A percentile compares a stretch with the other conserved stretches of the same genome.
Conservation (phyloP, 2,888 invertebrate species). For the Oligia fasciuncula region DNA sequence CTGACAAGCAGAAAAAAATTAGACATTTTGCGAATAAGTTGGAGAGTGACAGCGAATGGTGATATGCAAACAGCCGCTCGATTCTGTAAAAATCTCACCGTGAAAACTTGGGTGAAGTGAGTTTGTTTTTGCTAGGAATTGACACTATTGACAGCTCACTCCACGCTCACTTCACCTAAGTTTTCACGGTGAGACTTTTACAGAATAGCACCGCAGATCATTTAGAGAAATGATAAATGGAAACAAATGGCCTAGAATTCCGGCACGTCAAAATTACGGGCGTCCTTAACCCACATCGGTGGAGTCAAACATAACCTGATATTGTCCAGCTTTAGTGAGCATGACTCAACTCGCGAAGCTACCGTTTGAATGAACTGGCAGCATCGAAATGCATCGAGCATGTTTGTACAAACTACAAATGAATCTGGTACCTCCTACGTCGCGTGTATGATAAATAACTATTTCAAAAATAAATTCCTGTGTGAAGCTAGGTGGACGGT, state of each 20-base stretch:
- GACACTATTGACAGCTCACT: too few relatives aligned
- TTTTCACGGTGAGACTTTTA: too few relatives aligned
- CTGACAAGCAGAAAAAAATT: conserved; percentile 49
- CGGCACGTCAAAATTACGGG: conserved; percentile 53
- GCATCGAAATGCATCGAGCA: conserved; percentile 48
- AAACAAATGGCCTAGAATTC: conserved; percentile 61
- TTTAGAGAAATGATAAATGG: conserved; percentile 68
- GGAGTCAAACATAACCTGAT: conserved; percentile 59
- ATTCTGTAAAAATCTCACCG: too few relatives aligned
- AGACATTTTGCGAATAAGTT: conserved; percentile 37
- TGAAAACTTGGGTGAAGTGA: too few relatives aligned
- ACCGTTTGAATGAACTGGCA: conserved; percentile 64
- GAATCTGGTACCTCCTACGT: conserved; percentile 51
- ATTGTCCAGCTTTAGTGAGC: conserved; percentile 66
- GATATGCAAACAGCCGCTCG: conserved; percentile 56
- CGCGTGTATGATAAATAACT: conserved; percentile 54
- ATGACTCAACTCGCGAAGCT: conserved; percentile 64
- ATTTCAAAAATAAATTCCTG: conserved; percentile 58
- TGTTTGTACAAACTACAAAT: conserved; percentile 44
- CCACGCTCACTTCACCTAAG: too few relatives aligned
- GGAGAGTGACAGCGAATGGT: conserved; percentile 45
- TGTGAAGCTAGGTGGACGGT: conserved; percentile 19
- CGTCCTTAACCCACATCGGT: conserved; percentile 71
- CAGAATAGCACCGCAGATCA: too few relatives aligned
- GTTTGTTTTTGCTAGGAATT: too few relatives aligned